These are phyloP conservation scores for Ispidina lecontei DNA, from an alignment of 2,797 vertebrate species.

Conservation along the genomic window DNA sequence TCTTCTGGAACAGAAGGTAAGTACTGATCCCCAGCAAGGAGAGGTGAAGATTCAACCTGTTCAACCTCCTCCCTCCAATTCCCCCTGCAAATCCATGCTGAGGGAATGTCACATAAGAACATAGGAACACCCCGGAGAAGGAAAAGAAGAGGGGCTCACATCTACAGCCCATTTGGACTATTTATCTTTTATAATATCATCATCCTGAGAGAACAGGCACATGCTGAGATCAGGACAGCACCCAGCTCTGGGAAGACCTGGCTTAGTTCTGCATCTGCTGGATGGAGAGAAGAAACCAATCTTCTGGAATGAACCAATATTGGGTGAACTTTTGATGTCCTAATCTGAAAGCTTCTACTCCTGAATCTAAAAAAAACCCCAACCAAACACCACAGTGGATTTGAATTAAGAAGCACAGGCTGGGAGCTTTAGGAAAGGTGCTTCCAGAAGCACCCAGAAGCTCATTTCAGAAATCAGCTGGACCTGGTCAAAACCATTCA, in stretches of 20 bases:
- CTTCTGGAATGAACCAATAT: neutral
- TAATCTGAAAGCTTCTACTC: neutral
- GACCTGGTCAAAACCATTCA: neutral
- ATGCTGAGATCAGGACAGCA: neutral
- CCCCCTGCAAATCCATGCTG: neutral
- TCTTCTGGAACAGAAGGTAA: accelerated
- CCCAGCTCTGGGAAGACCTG: neutral
- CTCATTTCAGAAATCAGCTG: neutral
- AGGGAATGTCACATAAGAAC: accelerated
- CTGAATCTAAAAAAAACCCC: neutral
- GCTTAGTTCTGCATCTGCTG: neutral
- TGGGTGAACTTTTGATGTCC: neutral
- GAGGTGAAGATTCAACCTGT: neutral
- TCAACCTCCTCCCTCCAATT: neutral
- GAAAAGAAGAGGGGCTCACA: neutral
- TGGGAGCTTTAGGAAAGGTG: neutral
- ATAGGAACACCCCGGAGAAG: neutral
- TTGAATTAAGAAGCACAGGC: neutral
- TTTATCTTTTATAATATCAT: neutral
- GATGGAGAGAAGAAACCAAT: neutral
- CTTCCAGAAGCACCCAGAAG: neutral
- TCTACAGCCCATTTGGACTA: neutral
- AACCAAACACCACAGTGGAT: neutral
- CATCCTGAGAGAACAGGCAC: accelerated
- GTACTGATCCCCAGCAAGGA: neutral